Conservation (phyloP, 1,140 invertebrate species). For the Pogonomyrmex californicus region DNA sequence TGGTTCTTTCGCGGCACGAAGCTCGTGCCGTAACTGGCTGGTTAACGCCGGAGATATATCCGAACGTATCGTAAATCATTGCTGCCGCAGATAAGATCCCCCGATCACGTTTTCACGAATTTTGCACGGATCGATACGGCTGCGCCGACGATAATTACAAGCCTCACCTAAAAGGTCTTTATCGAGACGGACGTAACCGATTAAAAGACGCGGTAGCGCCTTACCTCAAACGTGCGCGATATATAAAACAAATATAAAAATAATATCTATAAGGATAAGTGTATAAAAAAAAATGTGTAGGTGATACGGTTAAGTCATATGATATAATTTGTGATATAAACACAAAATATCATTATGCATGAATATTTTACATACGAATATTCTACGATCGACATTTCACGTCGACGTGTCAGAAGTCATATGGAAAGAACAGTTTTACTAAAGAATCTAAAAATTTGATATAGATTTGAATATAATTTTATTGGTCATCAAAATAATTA, state of each 20-base stretch:
- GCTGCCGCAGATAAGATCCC: slow-evolving; percentile 67
- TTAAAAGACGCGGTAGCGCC: slow-evolving; percentile 3
- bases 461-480: too few relatives aligned
- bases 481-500: too few relatives aligned
- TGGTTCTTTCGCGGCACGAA: slow-evolving; percentile 38
- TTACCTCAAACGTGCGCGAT: neutral
- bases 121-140: slow-evolving; percentile 53
- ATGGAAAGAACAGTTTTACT: too few relatives aligned
- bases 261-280: neutral
- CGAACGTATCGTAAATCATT: slow-evolving; percentile 71
- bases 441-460: neutral
- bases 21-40: slow-evolving; percentile 38
- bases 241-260: neutral
- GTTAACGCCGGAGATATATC: slow-evolving; percentile 58
- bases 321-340: neutral
- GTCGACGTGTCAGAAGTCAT: neutral
- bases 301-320: neutral
- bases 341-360: neutral
- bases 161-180: slow-evolving; percentile 38
- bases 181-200: slow-evolving; percentile 9
- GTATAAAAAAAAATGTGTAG: neutral
- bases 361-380: neutral
- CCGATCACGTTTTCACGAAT: slow-evolving; percentile 73
- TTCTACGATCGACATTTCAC: neutral
- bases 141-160: slow-evolving; percentile 55